Base-by-base conservation (phyloP, 1,140 invertebrate species). In the Steinernema khuongi region DNA sequence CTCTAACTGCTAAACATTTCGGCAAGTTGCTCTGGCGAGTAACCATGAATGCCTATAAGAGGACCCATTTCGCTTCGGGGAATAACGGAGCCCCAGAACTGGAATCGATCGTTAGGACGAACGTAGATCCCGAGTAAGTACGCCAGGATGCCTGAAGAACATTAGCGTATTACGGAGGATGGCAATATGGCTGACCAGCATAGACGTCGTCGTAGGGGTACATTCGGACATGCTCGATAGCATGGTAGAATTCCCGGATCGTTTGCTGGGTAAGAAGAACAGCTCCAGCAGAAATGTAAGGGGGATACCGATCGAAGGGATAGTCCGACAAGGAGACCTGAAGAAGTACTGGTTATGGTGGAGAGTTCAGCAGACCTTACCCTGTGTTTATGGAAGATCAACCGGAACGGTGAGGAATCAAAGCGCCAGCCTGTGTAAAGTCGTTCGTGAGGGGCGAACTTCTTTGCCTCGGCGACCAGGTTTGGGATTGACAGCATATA, bases 121-220 rank as follows among this genome's bases (percentile, higher is more conserved):
- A 74, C 32, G n/a, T 22, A 44, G 19, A 77, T 44, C 17, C 74
- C 74, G 1, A 82, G 73, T 19, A 32, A 33, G 71, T 83, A 73
- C 14, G 81, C 79, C 14, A 83, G 22, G 29, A 83, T 83, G 31
- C 78, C 79, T 75, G 1, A 14, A 26, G 67, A 31, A 1, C 17
- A n/a, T 19, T 43, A 30, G 11, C 31, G 1, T 31, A 14, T 66
- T 71, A 28, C 29, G 17, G n/a, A 71, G 22, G 26, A 31, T 2
- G 67, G 22, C 7, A 29, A 22, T 74, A 31, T 66, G 41, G 79
- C 76, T 30, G 1, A 80, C 79, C 80, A 18, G 80, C 71, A 72
- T 79, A 83, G 68, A 83, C 68, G 43, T 83, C 82, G 67, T 83
- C 82, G 69, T 83, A 81, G 22, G 71, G 73, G 68, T 78, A 83